Conservation (phyloP, 2,113 vertebrate genomes). For the Tragelaphus imberbis region DNA sequence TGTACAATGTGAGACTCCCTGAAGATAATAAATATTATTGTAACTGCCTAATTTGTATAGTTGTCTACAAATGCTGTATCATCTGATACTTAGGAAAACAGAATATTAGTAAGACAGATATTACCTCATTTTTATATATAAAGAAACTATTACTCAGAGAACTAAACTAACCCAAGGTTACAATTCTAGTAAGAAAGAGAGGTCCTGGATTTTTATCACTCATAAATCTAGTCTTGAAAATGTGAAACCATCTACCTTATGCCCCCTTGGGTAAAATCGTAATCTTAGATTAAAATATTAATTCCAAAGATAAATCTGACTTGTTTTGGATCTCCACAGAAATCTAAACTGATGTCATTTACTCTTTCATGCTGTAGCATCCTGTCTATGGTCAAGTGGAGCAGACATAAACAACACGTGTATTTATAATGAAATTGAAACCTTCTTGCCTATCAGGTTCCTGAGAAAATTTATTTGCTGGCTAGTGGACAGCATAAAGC, state of each 20-base stretch:
- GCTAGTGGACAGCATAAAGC: neutral
- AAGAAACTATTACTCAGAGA: neutral
- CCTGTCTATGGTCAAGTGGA: neutral
- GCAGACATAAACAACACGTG: neutral
- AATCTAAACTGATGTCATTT: neutral
- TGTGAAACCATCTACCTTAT: neutral
- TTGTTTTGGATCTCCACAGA: neutral
- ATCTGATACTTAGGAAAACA: neutral
- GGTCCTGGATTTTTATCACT: neutral
- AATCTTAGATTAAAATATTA: neutral
- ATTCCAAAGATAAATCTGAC: neutral
- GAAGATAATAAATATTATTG: accelerated
- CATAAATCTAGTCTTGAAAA: neutral
- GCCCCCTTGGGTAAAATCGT: neutral
- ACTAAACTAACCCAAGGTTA: neutral
- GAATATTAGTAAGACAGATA: neutral
- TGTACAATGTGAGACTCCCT: accelerated
- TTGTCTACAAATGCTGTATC: accelerated
- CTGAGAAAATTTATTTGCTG: neutral
- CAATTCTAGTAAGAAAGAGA: neutral
- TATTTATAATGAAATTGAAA: neutral
- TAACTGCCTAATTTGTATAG: neutral
- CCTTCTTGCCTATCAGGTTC: neutral
- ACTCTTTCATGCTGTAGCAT: accelerated
- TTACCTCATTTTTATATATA: neutral